These are phyloP conservation scores for Cheilosia impressa DNA, from an alignment of 2,888 invertebrate genomes.

Conservation along the genomic window DNA sequence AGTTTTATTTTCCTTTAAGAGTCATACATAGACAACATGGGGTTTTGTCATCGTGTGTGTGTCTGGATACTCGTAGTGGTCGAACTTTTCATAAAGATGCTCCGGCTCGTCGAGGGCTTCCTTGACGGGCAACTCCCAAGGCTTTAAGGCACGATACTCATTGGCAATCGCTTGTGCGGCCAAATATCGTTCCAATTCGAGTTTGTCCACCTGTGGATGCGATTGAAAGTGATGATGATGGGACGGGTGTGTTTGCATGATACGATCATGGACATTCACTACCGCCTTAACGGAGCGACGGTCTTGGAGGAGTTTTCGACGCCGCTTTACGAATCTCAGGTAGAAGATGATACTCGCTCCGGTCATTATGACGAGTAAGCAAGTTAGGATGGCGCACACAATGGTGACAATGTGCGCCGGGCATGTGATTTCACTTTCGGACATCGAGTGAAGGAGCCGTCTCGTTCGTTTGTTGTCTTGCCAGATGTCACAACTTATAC, in stretches of 20 bases:
- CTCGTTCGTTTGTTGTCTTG: conserved; percentile 80
- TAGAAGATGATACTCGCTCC: conserved; percentile 83
- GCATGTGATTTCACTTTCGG: conserved; percentile 83
- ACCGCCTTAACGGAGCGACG: conserved; percentile 82
- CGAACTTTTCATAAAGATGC: conserved; percentile 83
- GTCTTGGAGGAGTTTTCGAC: conserved; percentile 82
- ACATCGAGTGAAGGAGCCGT: conserved; percentile 81
- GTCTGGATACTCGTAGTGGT: conserved; percentile 83
- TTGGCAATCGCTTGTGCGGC: conserved; percentile 83
- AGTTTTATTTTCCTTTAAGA: conserved; percentile 79
- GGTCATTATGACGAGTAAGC: conserved; percentile 82
- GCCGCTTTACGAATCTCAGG: conserved; percentile 81
- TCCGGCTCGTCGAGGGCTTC: conserved; percentile 82
- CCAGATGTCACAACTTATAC: conserved; percentile 83
- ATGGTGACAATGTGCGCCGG: conserved; percentile 84
- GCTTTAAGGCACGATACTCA: conserved; percentile 83
- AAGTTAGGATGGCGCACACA: conserved; percentile 83
- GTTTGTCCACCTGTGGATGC: conserved; percentile 82
- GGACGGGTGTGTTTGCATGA: conserved; percentile 82
- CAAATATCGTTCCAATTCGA: conserved; percentile 83
- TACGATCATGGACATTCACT: conserved; percentile 83
- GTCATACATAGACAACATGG: conserved; percentile 85
- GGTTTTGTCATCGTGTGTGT: conserved; percentile 84
- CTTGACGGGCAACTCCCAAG: conserved; percentile 83
- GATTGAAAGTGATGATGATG: conserved; percentile 80